Evolutionary conservation across 2,113 vertebrate species (phyloP).

Genomic region (Arizona elegans): DNA sequence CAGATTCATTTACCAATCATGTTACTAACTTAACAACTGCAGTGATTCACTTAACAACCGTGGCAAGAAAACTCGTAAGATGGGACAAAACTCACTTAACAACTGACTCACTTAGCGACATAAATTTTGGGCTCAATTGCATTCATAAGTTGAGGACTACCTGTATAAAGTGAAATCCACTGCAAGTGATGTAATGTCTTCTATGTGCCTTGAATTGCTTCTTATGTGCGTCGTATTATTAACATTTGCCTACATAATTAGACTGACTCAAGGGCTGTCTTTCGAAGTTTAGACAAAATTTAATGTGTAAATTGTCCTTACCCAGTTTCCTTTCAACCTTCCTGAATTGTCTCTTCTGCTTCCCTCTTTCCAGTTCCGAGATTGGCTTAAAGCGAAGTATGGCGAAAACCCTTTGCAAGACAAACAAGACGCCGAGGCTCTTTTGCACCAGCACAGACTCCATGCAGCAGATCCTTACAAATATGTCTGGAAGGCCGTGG

Average conservation of each 20-base stretch:
- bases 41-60: too few species aligned
- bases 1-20: too few species aligned
- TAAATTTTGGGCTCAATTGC: too few species aligned
- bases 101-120: too few species aligned
- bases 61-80: too few species aligned
- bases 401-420: constrained; percentile 86
- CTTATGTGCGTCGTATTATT: not conserved
- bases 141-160: too few species aligned
- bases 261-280: not conserved
- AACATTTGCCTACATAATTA: not conserved
- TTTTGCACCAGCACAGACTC: constrained; percentile 79
- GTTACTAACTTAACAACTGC: too few species aligned
- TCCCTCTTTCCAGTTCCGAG: constrained; percentile 76
- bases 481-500: constrained; percentile 66
- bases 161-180: too few species aligned
- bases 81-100: too few species aligned
- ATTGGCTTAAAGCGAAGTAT: constrained; percentile 84
- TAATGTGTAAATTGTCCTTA: not conserved
- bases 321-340: not conserved
- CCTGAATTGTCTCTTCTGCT: constrained; percentile 14
- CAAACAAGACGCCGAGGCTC: constrained; percentile 77
- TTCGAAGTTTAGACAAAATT: not conserved
- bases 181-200: not conserved
- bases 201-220: not conserved
- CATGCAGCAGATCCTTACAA: constrained; percentile 59